phyloP scores from a whole-genome alignment of 2,113 vertebrate species.

The Mustela nigripes region DNA sequence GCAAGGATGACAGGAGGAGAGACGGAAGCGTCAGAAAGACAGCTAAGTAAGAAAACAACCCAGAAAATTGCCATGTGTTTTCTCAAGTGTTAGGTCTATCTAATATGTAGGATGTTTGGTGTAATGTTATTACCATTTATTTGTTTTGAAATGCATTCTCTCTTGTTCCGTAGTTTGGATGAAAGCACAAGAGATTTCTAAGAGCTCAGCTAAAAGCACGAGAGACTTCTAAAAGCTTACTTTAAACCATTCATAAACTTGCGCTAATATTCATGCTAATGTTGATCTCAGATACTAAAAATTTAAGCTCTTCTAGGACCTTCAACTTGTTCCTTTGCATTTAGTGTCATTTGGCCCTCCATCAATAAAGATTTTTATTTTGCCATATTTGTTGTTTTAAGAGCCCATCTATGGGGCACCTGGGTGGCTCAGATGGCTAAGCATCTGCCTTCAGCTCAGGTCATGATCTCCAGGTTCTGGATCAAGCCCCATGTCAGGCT shows the following conservation, averaged over 20 bases:
- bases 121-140: neutral
- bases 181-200: constrained; percentile 44
- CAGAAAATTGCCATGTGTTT: neutral
- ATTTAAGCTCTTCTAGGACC: neutral
- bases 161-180: neutral
- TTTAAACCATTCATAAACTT: constrained; percentile 10
- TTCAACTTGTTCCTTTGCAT: constrained; percentile 7
- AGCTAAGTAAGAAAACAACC: neutral
- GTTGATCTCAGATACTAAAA: neutral
- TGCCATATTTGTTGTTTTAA: constrained; percentile 10
- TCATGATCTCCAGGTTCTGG: too few relatives aligned
- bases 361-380: constrained; percentile 34
- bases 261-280: neutral
- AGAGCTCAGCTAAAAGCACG: constrained; percentile 30
- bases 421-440: too few relatives aligned
- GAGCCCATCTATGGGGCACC: neutral
- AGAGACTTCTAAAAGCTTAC: constrained; percentile 11
- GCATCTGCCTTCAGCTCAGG: too few relatives aligned
- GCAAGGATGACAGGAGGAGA: constrained; percentile 15
- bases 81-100: neutral
- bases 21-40: neutral
- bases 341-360: neutral
- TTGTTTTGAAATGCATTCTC: constrained; percentile 6
- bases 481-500: too few relatives aligned
- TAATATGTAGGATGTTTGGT: neutral